These are phyloP conservation scores for Chloroceryle amazona DNA, from an alignment of 2,797 vertebrate species.

Conservation along the genomic window DNA sequence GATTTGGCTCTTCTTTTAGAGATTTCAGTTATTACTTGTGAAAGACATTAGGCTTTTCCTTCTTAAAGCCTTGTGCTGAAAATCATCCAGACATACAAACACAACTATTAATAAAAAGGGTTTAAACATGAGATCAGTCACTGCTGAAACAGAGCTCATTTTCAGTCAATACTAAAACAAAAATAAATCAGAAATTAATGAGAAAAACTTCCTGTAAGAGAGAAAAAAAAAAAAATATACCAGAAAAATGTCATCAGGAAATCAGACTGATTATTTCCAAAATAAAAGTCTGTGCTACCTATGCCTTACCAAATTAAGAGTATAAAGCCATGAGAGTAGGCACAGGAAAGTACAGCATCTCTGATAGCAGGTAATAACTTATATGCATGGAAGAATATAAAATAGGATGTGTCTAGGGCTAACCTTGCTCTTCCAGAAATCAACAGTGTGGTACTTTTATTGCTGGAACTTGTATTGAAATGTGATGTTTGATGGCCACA, in stretches of 20 bases:
- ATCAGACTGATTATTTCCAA: neutral
- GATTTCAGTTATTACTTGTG: slow-evolving; percentile 36
- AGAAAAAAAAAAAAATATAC: neutral
- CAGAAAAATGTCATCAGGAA: neutral
- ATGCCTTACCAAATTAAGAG: neutral
- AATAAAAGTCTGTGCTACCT: neutral
- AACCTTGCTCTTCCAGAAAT: neutral
- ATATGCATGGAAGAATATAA: neutral
- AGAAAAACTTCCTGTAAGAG: neutral
- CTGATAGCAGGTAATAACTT: neutral
- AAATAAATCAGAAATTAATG: slow-evolving; percentile 55
- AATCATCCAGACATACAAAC: slow-evolving; percentile 23
- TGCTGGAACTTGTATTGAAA: neutral
- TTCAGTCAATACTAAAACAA: slow-evolving; percentile 22
- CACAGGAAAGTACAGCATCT: neutral
- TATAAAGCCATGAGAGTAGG: neutral
- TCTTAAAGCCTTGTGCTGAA: neutral
- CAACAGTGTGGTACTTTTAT: neutral
- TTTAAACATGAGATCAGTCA: neutral
- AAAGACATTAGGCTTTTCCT: slow-evolving; percentile 21
- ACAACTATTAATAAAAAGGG: neutral
- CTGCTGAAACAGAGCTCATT: slow-evolving; percentile 17
- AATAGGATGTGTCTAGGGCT: neutral
- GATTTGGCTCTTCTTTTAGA: slow-evolving; percentile 29
- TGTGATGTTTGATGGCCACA: neutral